These are phyloP conservation scores for Promerops cafer DNA, from an alignment of 2,113 vertebrate genomes.

Conservation along the genomic window DNA sequence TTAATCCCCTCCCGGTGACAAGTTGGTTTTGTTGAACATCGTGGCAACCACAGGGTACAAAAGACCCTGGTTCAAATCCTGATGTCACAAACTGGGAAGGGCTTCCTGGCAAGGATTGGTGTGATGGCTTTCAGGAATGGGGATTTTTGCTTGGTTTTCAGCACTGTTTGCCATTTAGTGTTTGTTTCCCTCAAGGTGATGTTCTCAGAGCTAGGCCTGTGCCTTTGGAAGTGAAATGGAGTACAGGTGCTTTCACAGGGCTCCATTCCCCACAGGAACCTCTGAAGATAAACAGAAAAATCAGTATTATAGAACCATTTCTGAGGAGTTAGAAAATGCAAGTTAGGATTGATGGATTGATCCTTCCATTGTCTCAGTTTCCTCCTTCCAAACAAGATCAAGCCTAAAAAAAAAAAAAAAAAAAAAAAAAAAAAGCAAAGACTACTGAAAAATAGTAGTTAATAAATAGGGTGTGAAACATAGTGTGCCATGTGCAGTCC, in stretches of 20 bases:
- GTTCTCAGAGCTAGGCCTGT: not conserved
- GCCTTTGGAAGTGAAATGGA: not conserved
- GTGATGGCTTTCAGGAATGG: not conserved
- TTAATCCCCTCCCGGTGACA: not conserved
- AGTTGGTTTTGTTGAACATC: not conserved
- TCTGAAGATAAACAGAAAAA: not conserved
- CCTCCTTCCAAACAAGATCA: not conserved
- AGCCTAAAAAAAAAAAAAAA: not conserved
- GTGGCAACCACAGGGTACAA: not conserved
- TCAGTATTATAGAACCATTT: not conserved
- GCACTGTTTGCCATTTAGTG: not conserved
- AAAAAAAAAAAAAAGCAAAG: not conserved
- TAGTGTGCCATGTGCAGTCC: not conserved
- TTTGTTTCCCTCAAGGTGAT: not conserved
- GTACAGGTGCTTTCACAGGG: not conserved
- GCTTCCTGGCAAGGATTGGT: not conserved
- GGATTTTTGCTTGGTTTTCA: not conserved
- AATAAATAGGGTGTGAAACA: not conserved
- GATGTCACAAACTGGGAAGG: slow-evolving; percentile 25
- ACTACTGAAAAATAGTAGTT: not conserved
- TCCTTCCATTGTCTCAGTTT: not conserved
- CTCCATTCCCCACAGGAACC: not conserved
- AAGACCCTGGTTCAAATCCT: slow-evolving; percentile 34
- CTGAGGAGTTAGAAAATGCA: not conserved
- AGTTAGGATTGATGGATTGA: not conserved